phyloP scores from a whole-genome alignment of 2,113 vertebrate genomes.

The Psittacula cyanocephala region DNA sequence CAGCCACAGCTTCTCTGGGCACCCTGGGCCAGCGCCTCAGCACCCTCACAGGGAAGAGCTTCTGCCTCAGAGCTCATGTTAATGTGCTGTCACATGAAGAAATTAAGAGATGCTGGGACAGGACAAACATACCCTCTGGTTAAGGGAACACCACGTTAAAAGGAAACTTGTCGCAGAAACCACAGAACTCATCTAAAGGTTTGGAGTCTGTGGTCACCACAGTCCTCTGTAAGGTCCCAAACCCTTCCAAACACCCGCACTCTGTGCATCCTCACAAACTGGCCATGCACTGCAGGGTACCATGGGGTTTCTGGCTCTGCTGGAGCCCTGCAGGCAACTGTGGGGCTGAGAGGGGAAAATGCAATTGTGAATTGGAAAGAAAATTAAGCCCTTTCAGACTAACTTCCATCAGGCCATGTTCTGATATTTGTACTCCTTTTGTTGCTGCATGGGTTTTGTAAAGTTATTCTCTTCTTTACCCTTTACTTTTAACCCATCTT shows the following conservation, averaged over 20 bases:
- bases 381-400: background rate
- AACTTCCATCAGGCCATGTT: background rate
- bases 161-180: background rate
- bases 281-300: rapidly evolving
- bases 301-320: background rate
- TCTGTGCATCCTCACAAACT: background rate
- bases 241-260: background rate
- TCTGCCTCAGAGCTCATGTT: background rate
- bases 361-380: background rate
- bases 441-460: background rate
- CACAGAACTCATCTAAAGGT: rapidly evolving
- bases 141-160: rapidly evolving
- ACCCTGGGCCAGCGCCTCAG: background rate
- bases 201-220: rapidly evolving
- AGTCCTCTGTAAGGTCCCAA: background rate
- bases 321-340: rapidly evolving
- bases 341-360: background rate
- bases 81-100: rapidly evolving
- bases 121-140: rapidly evolving
- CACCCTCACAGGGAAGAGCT: background rate
- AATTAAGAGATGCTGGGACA: background rate
- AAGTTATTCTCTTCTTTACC: background rate
- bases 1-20: background rate
- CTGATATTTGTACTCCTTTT: background rate
- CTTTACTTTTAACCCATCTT: background rate